Conservation (phyloP, 1,140 invertebrate genomes). For the Bombus pascuorum region DNA sequence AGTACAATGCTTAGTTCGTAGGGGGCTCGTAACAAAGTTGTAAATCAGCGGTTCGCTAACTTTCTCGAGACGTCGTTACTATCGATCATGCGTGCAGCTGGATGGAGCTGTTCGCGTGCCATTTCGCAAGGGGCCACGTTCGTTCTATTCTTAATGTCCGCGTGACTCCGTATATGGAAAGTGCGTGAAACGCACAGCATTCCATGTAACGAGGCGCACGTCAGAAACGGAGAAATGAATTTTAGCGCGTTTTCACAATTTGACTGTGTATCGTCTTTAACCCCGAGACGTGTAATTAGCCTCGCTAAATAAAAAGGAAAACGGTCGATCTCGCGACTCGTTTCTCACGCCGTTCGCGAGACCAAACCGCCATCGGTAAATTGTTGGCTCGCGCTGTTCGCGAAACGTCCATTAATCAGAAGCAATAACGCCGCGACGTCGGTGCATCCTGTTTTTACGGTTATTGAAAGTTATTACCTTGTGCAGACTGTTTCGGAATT, state of each 20-base stretch:
- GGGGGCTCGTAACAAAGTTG: conserved; percentile 19
- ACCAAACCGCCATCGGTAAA: neutral
- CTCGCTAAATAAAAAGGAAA: conserved; percentile 6
- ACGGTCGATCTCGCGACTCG: neutral
- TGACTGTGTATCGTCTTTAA: neutral
- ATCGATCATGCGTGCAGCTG: conserved; percentile 38
- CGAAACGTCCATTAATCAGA: conserved; percentile 23
- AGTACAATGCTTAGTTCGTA: neutral
- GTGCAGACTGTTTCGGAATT: conserved; percentile 4
- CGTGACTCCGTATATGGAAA: conserved; percentile 21
- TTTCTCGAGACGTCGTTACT: conserved; percentile 40
- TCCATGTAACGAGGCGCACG: neutral
- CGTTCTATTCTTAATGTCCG: conserved; percentile 15
- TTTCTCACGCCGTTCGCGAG: neutral
- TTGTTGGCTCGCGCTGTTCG: neutral
- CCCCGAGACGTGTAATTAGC: neutral
- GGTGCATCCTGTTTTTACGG: conserved; percentile 16
- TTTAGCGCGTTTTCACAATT: neutral
- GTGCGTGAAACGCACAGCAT: conserved; percentile 29
- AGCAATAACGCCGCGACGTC: neutral
- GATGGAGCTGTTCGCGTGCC: conserved; percentile 38
- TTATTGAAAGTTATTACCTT: conserved; percentile 28
- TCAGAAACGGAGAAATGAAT: conserved; percentile 1
- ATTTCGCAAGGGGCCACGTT: conserved; percentile 17
- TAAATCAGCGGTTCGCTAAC: conserved; percentile 20